phyloP scores from a whole-genome alignment of 2,113 vertebrate genomes.

The Lepisosteus oculatus region DNA sequence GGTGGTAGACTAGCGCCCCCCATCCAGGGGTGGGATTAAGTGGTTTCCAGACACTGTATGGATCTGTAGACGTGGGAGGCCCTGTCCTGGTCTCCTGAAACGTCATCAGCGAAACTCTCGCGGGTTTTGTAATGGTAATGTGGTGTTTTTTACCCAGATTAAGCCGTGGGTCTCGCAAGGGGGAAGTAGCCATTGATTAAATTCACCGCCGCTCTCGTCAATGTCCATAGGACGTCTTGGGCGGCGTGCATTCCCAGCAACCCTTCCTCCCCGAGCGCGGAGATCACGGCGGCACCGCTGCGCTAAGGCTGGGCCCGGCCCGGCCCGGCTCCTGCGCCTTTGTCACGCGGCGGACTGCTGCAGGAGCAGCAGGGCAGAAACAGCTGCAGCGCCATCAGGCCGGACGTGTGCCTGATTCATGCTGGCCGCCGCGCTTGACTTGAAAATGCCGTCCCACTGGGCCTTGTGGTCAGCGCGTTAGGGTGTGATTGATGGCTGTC shows the following conservation, averaged over 20 bases:
- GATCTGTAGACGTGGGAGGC: too few relatives aligned
- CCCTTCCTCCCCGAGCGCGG: constrained; percentile 54
- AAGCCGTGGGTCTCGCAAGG: background rate
- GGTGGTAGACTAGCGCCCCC: too few relatives aligned
- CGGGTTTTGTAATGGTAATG: too few relatives aligned
- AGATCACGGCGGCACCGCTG: constrained; percentile 64
- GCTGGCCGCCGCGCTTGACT: constrained; percentile 69
- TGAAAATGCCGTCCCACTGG: constrained; percentile 55
- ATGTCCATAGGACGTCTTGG: too few relatives aligned
- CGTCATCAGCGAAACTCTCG: too few relatives aligned
- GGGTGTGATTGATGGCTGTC: constrained; percentile 85
- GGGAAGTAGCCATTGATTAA: constrained; percentile 29
- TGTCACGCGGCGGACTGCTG: constrained; percentile 65
- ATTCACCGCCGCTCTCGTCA: too few relatives aligned
- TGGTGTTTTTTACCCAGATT: too few relatives aligned
- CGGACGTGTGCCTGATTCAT: constrained; percentile 67
- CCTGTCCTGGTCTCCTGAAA: too few relatives aligned
- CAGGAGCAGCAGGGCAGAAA: constrained; percentile 42
- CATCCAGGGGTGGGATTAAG: too few relatives aligned
- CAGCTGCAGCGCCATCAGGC: constrained; percentile 53
- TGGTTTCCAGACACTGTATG: too few relatives aligned
- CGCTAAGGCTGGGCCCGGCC: constrained; percentile 63
- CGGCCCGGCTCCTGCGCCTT: constrained; percentile 60
- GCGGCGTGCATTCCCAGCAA: too few relatives aligned
- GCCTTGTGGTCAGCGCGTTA: constrained; percentile 75